Evolutionary conservation across 2,888 invertebrate genomes (phyloP).

Genomic region (Mesorhabditis sp.): DNA sequence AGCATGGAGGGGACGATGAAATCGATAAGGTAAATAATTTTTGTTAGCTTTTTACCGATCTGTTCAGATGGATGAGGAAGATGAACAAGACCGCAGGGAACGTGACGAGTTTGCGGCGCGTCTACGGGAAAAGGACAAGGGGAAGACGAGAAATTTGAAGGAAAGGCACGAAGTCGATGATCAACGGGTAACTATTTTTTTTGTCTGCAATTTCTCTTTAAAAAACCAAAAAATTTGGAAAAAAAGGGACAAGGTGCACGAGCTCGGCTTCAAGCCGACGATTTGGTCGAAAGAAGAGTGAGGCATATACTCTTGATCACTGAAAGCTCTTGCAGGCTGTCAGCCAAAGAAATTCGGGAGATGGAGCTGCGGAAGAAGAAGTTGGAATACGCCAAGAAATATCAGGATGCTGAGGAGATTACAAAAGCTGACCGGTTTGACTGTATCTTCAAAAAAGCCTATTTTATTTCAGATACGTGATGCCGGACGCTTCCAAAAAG

Average conservation of each 20-base stretch:
- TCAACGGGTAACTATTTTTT: neutral
- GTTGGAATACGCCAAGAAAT: conserved; percentile 84
- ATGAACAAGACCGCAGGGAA: conserved; percentile 62
- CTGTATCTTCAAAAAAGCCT: neutral
- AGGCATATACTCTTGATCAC: conserved; percentile 59
- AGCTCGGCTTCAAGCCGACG: conserved; percentile 86
- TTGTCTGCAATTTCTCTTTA: neutral
- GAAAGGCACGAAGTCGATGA: conserved; percentile 2
- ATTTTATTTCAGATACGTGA: conserved; percentile 38
- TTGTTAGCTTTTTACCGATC: neutral
- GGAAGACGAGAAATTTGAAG: conserved; percentile 70
- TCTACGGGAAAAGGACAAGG: conserved; percentile 82
- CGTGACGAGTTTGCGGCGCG: conserved; percentile 89
- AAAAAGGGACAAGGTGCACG: conserved; percentile 92
- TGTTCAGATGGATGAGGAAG: neutral
- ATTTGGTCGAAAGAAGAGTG: conserved; percentile 83
- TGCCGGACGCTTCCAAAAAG: conserved; percentile 45
- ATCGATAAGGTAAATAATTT: conserved; percentile 23
- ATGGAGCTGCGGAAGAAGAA: conserved; percentile 85
- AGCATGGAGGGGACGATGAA: conserved; percentile 41
- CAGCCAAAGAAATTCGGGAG: conserved; percentile 78
- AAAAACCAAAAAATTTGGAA: conserved; percentile 71
- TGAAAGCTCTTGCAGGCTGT: conserved; percentile 68
- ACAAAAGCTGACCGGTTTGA: conserved; percentile 81
- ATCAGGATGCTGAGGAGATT: conserved; percentile 86